Conservation (phyloP, 1,140 invertebrate genomes). For the Copidosoma floridanum region DNA sequence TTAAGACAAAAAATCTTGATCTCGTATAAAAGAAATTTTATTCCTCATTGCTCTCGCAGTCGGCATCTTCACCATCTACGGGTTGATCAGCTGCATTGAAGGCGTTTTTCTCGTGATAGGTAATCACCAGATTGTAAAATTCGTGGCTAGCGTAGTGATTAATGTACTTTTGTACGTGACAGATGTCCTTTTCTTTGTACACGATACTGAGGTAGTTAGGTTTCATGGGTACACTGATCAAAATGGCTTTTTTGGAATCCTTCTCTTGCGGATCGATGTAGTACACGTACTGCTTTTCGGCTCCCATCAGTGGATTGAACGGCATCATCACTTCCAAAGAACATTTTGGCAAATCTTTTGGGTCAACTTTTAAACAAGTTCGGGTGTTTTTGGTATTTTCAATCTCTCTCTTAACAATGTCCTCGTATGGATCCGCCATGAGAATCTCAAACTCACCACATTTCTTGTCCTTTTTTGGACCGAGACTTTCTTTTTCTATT, state of each 20-base stretch:
- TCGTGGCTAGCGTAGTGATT: conserved; percentile 54
- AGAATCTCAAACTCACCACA: too few relatives aligned
- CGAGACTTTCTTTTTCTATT: too few relatives aligned
- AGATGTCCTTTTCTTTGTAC: conserved; percentile 63
- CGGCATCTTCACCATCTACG: not conserved
- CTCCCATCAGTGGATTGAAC: conserved; percentile 36
- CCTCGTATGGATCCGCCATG: too few relatives aligned
- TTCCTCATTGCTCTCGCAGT: too few relatives aligned
- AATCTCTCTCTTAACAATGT: too few relatives aligned
- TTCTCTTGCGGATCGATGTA: conserved; percentile 43
- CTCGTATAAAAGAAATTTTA: too few relatives aligned
- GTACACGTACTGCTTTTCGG: conserved; percentile 38
- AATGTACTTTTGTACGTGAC: conserved; percentile 66
- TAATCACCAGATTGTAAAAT: conserved; percentile 59
- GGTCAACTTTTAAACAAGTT: conserved; percentile 1
- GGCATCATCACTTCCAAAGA: conserved; percentile 49
- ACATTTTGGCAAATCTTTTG: too few relatives aligned
- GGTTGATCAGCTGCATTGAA: not conserved
- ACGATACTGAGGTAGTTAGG: conserved; percentile 69
- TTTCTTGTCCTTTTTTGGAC: too few relatives aligned
- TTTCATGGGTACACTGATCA: conserved; percentile 49
- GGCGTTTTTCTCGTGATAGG: conserved; percentile 55
- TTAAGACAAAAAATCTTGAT: too few relatives aligned
- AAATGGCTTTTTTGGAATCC: too few relatives aligned
- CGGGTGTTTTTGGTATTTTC: not conserved